A percentile compares a stretch with the other conserved stretches of the same genome.
phyloP scores from a whole-genome alignment of 2,113 vertebrate genomes.

The Girardinichthys multiradiatus region DNA sequence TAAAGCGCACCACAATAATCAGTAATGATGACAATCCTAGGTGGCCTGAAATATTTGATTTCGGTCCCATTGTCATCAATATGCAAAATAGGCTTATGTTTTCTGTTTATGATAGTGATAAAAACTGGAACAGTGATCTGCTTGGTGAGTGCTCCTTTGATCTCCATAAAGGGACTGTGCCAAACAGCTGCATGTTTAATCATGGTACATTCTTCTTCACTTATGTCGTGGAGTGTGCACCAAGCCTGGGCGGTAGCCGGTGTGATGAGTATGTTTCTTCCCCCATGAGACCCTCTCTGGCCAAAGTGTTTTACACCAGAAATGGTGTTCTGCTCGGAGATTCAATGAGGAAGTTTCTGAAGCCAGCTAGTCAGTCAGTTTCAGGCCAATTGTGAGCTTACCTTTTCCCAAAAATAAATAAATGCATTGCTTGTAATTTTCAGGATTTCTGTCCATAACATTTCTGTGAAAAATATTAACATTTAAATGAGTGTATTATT shows the following conservation, averaged over 20 bases:
- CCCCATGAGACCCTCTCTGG: constrained; percentile 44
- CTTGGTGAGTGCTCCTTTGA: constrained; percentile 66
- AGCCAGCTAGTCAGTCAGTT: neutral
- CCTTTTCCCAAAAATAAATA: neutral
- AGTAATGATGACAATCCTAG: constrained; percentile 67
- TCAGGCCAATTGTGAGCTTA: neutral
- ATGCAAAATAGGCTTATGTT: constrained; percentile 48
- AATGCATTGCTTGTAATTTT: neutral
- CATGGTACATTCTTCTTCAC: constrained; percentile 72
- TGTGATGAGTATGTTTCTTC: constrained; percentile 74
- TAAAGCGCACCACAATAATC: constrained; percentile 29
- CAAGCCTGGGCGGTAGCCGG: constrained; percentile 63
- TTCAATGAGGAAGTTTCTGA: too few species aligned
- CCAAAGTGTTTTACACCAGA: constrained; percentile 57
- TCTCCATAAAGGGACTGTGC: constrained; percentile 2
- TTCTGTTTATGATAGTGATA: constrained; percentile 77
- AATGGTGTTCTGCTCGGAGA: constrained; percentile 61
- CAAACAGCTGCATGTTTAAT: constrained; percentile 45
- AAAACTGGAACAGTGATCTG: constrained; percentile 58
- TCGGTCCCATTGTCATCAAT: constrained; percentile 59
- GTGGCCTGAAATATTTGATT: constrained; percentile 65
- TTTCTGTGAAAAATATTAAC: neutral
- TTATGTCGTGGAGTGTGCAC: constrained; percentile 62
- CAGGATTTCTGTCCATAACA: too few species aligned
- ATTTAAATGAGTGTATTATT: neutral